Evolutionary conservation across 2,797 vertebrate genomes (phyloP), one percentile per base, ranked within the genome.

Genomic region (Lophotriccus pileatus): DNA sequence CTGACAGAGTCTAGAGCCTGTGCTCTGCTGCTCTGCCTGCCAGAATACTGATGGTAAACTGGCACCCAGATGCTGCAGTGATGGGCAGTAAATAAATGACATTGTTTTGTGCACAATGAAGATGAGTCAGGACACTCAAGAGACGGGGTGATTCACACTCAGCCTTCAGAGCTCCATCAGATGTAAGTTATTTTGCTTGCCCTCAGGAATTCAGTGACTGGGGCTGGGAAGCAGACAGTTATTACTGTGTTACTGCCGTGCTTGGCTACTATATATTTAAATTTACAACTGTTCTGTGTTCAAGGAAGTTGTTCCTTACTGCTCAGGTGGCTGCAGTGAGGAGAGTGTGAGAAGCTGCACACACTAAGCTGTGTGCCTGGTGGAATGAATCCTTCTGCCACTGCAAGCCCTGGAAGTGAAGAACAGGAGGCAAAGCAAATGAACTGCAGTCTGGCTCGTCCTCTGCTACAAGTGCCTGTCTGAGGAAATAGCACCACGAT

Each of bases 51-150:
- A 47, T 46, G 70, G 90, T 41, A 30, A 94, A 27, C 83, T 60
- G 95, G 89, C 89, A 94, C 70, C 85, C 94, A 68, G 60, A 91
- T 64, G 83, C 67, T 77, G 10, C 87, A 82, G 70, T 15, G 24
- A 90, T 19, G 72, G 77, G 30, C 80, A 88, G 21, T 64, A 84
- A 94, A 96, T 89, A 86, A 95, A 91, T 82, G 60, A 94, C 83
- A 94, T 95, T 95, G 95, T 96, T 95, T 68, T 90, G 87, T 66
- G 97, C 97, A 97, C 96, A 96, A 95, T 97, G 95, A 97, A 22
- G 91, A 94, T 97, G 97, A 97, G 84, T 97, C 95, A 96, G 93
- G 73, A 94, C 73, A 39, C 91, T 95, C 93, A 88, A 76, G 84
- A 96, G 94, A 94, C 72, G 58, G 82, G 90, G 60, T 97, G 96